Base-by-base conservation (phyloP, 2,888 invertebrate species). In the Abrostola triplasia region DNA sequence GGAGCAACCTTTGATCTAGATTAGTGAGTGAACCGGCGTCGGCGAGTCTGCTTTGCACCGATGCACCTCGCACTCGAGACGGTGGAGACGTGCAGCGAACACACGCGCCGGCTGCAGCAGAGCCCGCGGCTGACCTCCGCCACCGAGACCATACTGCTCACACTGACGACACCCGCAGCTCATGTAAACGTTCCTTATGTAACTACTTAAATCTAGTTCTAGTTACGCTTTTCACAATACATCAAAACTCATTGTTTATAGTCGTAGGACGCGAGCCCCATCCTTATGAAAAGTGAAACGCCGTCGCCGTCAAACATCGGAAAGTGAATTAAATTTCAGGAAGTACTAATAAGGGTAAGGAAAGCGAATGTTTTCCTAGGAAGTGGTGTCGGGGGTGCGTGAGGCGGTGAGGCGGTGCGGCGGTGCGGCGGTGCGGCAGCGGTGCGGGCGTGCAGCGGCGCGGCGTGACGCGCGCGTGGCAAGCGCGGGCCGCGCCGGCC, bases 321-420 rank as follows among this genome's bases (percentile, higher is more conserved):
- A 83, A 83, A 84, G 83, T 82, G 82, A 85, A 82, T 78, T 73
- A 76, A 77, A 81, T 76, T 78, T 67, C 73, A 69, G 80, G 76
- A 82, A 83, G 70, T 70, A 73, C 74, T 81, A 83, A 83, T 83
- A 84, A 86, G 84, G 85, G 81, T 83, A 83, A 67, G 73, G 79
- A 85, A 87, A 87, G 83, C 74, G 86, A 88, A 86, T 81, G 86
- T 87, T 88, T 85, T 83, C 80, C 78, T 81, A 78, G 77, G 73
- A 84, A 80, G 72, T 77, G 69, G 73, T 74, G 65, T 72, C 69
- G 72, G 75, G 81, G 83, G 81, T 81, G 86, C 84, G 86, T 86
- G 83, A 68, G 80, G 75, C 73, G 60, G 65, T 64, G 70, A 69
- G 70, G 63, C 51, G 67, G 70, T 75, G 79, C 63, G 24, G 79